A percentile compares a stretch with the other conserved stretches of the same genome.
Evolutionary conservation across 2,797 vertebrate species (phyloP).

Genomic region (Siniperca obscura): DNA sequence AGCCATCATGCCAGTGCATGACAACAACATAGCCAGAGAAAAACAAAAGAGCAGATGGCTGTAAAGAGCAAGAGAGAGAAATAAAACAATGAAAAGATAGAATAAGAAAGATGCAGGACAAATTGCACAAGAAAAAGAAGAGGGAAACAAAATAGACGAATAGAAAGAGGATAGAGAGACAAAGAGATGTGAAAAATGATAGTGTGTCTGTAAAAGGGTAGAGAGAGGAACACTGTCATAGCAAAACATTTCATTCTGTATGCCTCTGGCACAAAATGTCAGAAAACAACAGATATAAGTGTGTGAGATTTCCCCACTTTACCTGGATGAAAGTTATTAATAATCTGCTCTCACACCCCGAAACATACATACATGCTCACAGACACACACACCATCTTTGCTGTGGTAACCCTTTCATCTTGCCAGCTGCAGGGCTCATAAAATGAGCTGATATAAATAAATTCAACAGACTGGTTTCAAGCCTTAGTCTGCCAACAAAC

Average conservation of each 20-base stretch:
- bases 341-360: slow-evolving; percentile 24
- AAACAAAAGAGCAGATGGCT: slow-evolving; percentile 77
- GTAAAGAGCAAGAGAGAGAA: slow-evolving; percentile 62
- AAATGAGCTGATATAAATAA: slow-evolving; percentile 71
- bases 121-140: slow-evolving; percentile 32
- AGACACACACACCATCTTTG: slow-evolving; percentile 12
- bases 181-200: slow-evolving; percentile 53
- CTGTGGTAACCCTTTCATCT: slow-evolving; percentile 67
- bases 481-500: slow-evolving; percentile 45
- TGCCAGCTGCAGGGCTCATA: slow-evolving; percentile 67
- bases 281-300: slow-evolving; percentile 61
- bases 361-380: slow-evolving; percentile 29
- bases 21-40: slow-evolving; percentile 55
- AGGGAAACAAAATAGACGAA: slow-evolving; percentile 45
- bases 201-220: slow-evolving; percentile 61
- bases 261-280: slow-evolving; percentile 56
- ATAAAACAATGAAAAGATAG: slow-evolving; percentile 63
- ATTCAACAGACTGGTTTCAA: slow-evolving; percentile 66
- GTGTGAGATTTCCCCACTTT: slow-evolving; percentile 50
- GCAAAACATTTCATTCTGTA: slow-evolving; percentile 64
- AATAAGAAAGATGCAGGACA: slow-evolving; percentile 67
- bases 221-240: slow-evolving; percentile 52
- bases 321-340: slow-evolving; percentile 68
- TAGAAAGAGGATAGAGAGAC: slow-evolving; percentile 37
- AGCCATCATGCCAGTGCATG: slow-evolving; percentile 50